Evolutionary conservation across 2,888 invertebrate species (phyloP).

Genomic region (Harpalus rubripes): DNA sequence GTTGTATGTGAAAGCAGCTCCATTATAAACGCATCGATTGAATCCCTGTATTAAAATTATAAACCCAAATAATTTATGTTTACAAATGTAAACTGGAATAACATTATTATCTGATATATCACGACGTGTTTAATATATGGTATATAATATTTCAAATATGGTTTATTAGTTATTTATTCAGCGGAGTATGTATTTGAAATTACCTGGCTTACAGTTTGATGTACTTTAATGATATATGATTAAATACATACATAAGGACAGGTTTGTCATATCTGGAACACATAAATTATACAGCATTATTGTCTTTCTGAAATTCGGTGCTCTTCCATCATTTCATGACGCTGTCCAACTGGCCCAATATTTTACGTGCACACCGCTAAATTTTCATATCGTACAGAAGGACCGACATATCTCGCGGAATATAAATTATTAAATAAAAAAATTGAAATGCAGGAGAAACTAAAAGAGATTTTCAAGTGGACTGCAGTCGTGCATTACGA

Average conservation of each 20-base stretch:
- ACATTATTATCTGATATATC: constrained; percentile 65
- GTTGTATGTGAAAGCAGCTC: constrained; percentile 43
- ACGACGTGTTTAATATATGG: constrained; percentile 57
- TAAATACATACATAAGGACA: constrained; percentile 28
- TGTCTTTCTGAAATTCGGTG: background rate
- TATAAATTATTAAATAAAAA: background rate
- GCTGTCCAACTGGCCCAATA: background rate
- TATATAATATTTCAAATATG: constrained; percentile 64
- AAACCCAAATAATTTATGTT: constrained; percentile 60
- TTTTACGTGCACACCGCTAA: background rate
- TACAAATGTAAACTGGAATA: constrained; percentile 65
- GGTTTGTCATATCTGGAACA: constrained; percentile 18
- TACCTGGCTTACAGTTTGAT: constrained; percentile 51
- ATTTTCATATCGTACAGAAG: background rate
- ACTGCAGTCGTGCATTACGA: too few relatives aligned
- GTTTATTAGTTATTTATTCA: constrained; percentile 60
- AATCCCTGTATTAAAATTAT: constrained; percentile 61
- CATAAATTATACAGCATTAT: constrained; percentile 25
- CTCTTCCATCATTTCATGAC: background rate
- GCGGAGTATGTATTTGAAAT: constrained; percentile 43
- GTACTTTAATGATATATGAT: constrained; percentile 37
- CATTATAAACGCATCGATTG: constrained; percentile 51
- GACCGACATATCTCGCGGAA: background rate
- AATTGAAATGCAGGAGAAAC: background rate
- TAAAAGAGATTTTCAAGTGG: too few relatives aligned